phyloP scores from a whole-genome alignment of 30 jellyfish, hydroid and myxozoan species.

The Aurelia aurita complex sp. Pacific region DNA sequence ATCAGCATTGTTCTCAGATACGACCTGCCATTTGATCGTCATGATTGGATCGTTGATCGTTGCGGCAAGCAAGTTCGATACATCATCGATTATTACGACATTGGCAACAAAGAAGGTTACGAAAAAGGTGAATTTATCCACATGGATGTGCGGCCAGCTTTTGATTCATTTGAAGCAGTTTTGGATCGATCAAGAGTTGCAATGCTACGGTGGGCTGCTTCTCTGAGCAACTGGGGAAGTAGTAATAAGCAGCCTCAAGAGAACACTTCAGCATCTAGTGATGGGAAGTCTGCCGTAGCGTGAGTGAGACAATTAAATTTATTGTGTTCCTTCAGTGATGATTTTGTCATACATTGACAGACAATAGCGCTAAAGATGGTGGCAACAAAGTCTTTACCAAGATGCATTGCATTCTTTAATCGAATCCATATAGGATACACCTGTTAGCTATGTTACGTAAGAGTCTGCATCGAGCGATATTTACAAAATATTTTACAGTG shows the following conservation, averaged over 20 bases:
- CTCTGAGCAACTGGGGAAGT: slow-evolving; percentile 25
- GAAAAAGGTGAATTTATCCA: slow-evolving; percentile 91
- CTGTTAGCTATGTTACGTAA: too few relatives aligned
- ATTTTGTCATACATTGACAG: too few relatives aligned
- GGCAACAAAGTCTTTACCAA: too few relatives aligned
- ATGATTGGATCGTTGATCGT: slow-evolving; percentile 98
- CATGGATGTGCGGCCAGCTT: slow-evolving; percentile 99
- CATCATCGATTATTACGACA: slow-evolving; percentile 95
- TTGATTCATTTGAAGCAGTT: slow-evolving; percentile 93
- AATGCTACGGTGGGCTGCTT: slow-evolving; percentile 90
- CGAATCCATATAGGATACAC: too few relatives aligned
- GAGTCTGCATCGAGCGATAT: too few relatives aligned
- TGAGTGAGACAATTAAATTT: too few relatives aligned
- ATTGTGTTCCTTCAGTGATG: too few relatives aligned
- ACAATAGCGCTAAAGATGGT: too few relatives aligned
- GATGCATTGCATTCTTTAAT: too few relatives aligned
- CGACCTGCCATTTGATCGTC: slow-evolving; percentile 99
- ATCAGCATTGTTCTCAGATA: slow-evolving; percentile 38
- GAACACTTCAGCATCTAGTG: neutral
- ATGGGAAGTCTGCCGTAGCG: neutral
- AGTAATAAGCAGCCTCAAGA: neutral
- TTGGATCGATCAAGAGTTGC: slow-evolving; percentile 96
- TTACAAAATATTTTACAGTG: too few relatives aligned
- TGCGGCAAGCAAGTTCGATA: slow-evolving; percentile 95
- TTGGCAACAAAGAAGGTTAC: slow-evolving; percentile 94